Base-by-base conservation (phyloP, 2,888 invertebrate genomes). In the Leptopilina myrica region DNA sequence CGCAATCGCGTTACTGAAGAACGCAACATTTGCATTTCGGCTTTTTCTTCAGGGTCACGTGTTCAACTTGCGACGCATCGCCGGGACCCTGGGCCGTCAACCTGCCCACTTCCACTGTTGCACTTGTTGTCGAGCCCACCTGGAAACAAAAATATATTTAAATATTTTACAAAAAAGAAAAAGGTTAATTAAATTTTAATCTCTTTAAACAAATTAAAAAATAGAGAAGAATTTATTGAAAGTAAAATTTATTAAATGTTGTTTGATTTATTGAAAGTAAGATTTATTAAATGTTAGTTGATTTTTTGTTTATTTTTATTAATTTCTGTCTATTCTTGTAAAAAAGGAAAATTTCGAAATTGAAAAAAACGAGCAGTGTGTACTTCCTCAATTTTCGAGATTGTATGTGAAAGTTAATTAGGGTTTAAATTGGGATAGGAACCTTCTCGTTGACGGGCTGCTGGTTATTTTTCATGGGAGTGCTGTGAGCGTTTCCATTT, bases 21-120 rank as follows among this genome's bases (percentile, higher is more conserved):
- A 96, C 96, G 94, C 98, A 98, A 94, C 98, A 98, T 92, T 97
- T 96, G 95, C 97, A 97, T 94, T 97, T 97, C 93, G 96, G 97
- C 93, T 97, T 98, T 94, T 98, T 98, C 94, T 98, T 97, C 91
- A 98, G 95, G 91, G 96, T 96, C 90, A 98, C 97, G 92, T 96
- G 97, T 92, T 98, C 98, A 85, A 97, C 96, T 92, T 97, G 97
- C 89, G 93, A 93, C 83, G 94, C 94, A 87, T 94, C 94, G 82
- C 94, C 94, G 76, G 96, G 95, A 90, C 96, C 95, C 88, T 95
- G 96, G 81, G 95, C 95, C 87, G 93, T 93, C 80, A 96, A 95
- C 81, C 95, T 94, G 85, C 95, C 95, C 86, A 94, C 93, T 88
- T 96, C 95, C 81, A 97, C 95, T 92, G 91, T 94, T 92, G 93